Evolutionary conservation across 2,888 invertebrate genomes (phyloP).

Genomic region (Daptonema setosum): DNA sequence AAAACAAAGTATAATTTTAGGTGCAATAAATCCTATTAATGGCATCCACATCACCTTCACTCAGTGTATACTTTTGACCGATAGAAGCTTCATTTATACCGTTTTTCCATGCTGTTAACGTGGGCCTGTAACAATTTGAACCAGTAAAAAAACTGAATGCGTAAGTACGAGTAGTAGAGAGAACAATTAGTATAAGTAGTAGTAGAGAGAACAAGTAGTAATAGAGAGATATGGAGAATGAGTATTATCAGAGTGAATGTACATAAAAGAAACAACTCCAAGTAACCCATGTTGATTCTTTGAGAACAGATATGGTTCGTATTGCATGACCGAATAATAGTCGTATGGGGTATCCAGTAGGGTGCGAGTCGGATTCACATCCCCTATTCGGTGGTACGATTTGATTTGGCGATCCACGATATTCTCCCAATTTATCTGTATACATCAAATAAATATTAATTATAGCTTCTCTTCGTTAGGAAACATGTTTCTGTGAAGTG

Average conservation of each 20-base stretch:
- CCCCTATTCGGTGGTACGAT: not conserved
- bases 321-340: slow-evolving; percentile 3
- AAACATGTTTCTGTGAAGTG: not conserved
- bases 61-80: not conserved
- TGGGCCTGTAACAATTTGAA: not conserved
- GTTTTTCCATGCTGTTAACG: not conserved
- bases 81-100: not conserved
- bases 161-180: no score
- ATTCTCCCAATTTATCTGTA: not conserved
- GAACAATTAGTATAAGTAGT: no score
- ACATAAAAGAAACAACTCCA: no score
- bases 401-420: not conserved
- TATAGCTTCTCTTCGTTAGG: not conserved
- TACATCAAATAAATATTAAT: no score
- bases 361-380: not conserved
- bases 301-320: slow-evolving; percentile 3
- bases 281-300: no score
- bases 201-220: not conserved
- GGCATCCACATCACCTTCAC: not conserved
- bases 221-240: no score
- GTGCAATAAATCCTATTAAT: not conserved
- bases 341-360: not conserved
- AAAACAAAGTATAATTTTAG: no score
- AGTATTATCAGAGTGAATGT: no score
- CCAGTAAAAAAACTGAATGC: not conserved